Base-by-base conservation (phyloP, 1,140 invertebrate species). In the Zelostemma sp. region DNA sequence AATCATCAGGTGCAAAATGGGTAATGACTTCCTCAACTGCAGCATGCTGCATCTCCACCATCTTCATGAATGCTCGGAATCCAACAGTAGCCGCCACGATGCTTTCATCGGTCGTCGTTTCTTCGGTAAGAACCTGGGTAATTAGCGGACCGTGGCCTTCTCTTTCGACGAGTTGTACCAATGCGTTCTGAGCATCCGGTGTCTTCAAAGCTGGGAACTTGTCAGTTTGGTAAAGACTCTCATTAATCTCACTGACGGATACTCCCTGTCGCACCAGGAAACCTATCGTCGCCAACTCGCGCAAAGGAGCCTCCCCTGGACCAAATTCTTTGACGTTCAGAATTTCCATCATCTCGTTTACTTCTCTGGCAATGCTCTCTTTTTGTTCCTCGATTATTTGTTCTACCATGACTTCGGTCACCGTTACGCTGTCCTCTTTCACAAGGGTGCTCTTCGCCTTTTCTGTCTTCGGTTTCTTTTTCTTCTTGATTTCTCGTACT, bases 1-100 rank as follows among this genome's bases (percentile, higher is more conserved):
- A 95, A 78, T 95, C 93, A 84, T 94, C 91, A 9, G 92, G 92
- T 51, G 88, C 89, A 75, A 94, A 92, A 56, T 93, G 90, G 8
- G 91, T 90, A 58, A 95, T 92, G 16, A 95, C 90, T 84, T 94
- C 93, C 81, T 95, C 92, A 17, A 95, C 92, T 1, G 91, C 91
- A 11, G 91, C 90, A 78, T 93, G 89, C 72, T 92, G 90, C 41
- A 92, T 82, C 75, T 94, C 91, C 6, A 95, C 89, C 92, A 95
- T 94, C 74, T 89, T 90, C 85, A 95, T 91, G 73, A 95, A 93
- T 4, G 93, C 93, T 71, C 90, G 89, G 78, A 95, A 94, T 6
- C 93, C 93, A 51, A 93, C 91, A 53, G 91, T 93, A 0, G 91
- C 88, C 11, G 91, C 92, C 25, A 93, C 86, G 12, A 90, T 83